phyloP scores from a whole-genome alignment of 2,888 invertebrate genomes.

The Mantis religiosa region DNA sequence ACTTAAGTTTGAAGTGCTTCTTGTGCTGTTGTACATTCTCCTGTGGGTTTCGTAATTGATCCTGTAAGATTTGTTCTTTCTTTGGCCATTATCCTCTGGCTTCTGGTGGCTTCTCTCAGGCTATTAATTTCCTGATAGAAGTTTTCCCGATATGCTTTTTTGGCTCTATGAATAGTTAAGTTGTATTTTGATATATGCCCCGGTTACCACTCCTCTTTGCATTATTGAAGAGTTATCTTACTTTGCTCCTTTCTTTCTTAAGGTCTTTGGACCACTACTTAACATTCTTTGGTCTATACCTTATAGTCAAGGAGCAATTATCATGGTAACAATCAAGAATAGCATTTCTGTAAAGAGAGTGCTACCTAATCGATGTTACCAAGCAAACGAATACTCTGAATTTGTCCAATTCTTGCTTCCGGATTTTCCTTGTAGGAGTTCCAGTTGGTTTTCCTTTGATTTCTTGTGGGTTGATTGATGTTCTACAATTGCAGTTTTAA shows the following conservation, averaged over 20 bases:
- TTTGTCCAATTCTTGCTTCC: too few species aligned
- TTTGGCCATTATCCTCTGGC: neutral
- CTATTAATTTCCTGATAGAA: neutral
- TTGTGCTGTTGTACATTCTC: neutral
- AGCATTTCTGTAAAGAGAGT: too few species aligned
- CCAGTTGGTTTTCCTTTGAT: too few species aligned
- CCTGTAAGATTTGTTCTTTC: neutral
- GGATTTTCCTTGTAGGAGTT: too few species aligned
- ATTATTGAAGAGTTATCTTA: neutral
- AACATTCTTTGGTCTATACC: too few species aligned
- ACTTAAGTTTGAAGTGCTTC: neutral
- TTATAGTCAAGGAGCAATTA: too few species aligned
- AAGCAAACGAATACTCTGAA: too few species aligned
- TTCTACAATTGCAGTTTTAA: too few species aligned
- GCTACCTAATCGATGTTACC: too few species aligned
- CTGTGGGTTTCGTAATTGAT: neutral
- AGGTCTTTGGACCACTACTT: too few species aligned
- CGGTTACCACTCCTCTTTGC: neutral
- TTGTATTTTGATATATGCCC: neutral
- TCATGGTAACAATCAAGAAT: too few species aligned
- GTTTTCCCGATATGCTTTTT: neutral
- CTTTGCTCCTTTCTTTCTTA: neutral
- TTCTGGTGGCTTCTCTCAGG: neutral
- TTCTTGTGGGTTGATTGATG: too few species aligned
- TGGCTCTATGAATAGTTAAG: neutral